Percentiles rank a stretch among this genome's conserved stretches.
phyloP scores from a whole-genome alignment of 2,797 vertebrate species.

The Nyctalus aviator region DNA sequence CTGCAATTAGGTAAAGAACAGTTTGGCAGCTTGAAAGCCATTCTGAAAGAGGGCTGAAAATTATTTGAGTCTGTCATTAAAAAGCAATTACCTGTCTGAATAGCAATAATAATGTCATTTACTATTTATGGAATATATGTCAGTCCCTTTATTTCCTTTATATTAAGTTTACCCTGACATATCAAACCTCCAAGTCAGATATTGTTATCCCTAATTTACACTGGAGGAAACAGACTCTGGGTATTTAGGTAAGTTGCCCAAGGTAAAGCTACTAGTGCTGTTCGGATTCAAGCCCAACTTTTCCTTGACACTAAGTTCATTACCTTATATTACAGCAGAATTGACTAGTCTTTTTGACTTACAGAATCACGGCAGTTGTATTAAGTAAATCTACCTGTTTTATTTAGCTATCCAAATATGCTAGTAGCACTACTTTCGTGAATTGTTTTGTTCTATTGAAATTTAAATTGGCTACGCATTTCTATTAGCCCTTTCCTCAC shows the following conservation, averaged over 20 bases:
- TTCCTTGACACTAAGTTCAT: background rate
- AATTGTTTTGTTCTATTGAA: constrained; percentile 29
- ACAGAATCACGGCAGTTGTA: background rate
- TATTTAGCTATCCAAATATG: constrained; percentile 1
- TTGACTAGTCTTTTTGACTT: background rate
- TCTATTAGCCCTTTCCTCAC: background rate
- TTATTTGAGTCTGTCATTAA: constrained; percentile 8
- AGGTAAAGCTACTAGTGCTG: background rate
- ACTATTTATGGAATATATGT: background rate
- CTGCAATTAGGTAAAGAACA: background rate
- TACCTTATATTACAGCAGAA: background rate
- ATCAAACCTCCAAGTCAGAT: background rate
- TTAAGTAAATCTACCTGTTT: background rate
- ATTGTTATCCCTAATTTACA: background rate
- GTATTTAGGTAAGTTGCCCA: background rate
- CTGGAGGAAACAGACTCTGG: background rate
- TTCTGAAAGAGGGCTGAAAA: constrained; percentile 33
- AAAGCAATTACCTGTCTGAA: background rate
- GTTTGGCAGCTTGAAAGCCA: background rate
- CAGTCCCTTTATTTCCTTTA: background rate
- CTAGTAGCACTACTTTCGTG: background rate
- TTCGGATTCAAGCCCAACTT: background rate
- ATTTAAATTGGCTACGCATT: background rate
- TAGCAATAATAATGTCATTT: background rate
- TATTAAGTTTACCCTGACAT: background rate